These are phyloP conservation scores for silkworm (Bombyx mori) DNA, from an alignment of 1,140 invertebrate species.

Conservation along the genomic window ASM3026992v2 NC_085119.1:16146501-16147000, in stretches of 20 bases:
- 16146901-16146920: too few relatives aligned
- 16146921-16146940: too few relatives aligned
- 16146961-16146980: too few relatives aligned
- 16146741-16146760: constrained; percentile 73
- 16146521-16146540: too few relatives aligned
- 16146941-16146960: too few relatives aligned
- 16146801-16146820: constrained; percentile 54
- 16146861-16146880: too few relatives aligned
- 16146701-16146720: constrained; percentile 52
- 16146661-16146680: constrained; percentile 73
- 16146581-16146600: constrained; percentile 74
- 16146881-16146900: too few relatives aligned
- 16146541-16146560: not conserved
- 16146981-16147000: too few relatives aligned
- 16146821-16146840: constrained; percentile 5
- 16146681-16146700: constrained; percentile 52
- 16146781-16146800: constrained; percentile 71
- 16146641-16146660: constrained; percentile 76
- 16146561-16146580: constrained; percentile 30
- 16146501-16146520: too few relatives aligned
- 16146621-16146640: constrained; percentile 77
- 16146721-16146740: constrained; percentile 72
- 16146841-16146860: too few relatives aligned
- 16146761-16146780: constrained; percentile 74
- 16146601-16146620: constrained; percentile 76